These are phyloP conservation scores for Paramormyrops kingsleyae DNA, from an alignment of 2,113 vertebrate species.

Conservation along the genomic window DNA sequence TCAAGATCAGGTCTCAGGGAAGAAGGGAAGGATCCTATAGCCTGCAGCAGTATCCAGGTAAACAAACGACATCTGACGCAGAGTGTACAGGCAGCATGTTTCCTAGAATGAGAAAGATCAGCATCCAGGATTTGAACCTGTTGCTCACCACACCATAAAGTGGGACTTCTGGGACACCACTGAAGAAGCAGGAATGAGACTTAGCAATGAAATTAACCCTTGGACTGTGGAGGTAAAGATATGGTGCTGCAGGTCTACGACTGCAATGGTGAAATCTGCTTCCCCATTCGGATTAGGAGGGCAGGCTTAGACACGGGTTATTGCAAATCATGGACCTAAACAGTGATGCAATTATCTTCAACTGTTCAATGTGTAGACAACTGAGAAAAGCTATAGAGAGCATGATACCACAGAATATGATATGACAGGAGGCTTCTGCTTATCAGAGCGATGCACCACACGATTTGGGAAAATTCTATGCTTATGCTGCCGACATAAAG, in stretches of 20 bases:
- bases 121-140: neutral
- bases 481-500: neutral
- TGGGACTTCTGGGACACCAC: neutral
- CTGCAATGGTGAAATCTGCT: neutral
- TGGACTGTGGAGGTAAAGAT: neutral
- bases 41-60: neutral
- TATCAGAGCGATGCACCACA: neutral
- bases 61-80: neutral
- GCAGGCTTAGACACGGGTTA: neutral
- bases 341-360: neutral
- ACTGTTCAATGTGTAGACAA: neutral
- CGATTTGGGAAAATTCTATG: neutral
- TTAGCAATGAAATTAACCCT: neutral
- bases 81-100: neutral
- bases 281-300: neutral
- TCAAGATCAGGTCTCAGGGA: neutral
- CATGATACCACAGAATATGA: neutral
- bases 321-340: neutral
- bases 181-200: neutral
- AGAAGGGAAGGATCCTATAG: neutral
- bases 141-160: neutral
- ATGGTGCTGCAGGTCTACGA: neutral
- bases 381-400: neutral
- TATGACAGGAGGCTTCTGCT: neutral
- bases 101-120: neutral